These are phyloP conservation scores for Andricus grossulariae DNA, from an alignment of 1,140 invertebrate species.

Conservation along the genomic window DNA sequence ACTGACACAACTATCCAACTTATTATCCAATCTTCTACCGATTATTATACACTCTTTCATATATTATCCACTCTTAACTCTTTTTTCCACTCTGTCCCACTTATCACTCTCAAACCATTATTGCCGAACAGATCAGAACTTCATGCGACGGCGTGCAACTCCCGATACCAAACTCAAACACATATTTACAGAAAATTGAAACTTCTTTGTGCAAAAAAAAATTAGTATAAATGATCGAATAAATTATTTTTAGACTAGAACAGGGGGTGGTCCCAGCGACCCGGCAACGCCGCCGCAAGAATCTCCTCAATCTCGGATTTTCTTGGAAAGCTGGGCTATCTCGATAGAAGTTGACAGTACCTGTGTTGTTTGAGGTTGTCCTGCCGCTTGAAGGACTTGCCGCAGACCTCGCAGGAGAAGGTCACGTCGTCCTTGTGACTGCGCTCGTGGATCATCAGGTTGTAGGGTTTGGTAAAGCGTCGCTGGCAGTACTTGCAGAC, in stretches of 20 bases:
- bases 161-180: not conserved
- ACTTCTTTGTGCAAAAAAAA: too few species aligned
- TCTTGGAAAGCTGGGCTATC: not conserved
- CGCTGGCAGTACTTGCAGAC: conserved; percentile 99
- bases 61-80: not conserved
- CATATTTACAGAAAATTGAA: too few species aligned
- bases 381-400: conserved; percentile 98
- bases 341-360: conserved; percentile 73
- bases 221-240: too few species aligned
- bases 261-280: not conserved
- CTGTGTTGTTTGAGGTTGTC: conserved; percentile 97
- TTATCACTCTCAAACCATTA: not conserved
- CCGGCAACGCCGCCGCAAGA: not conserved
- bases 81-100: not conserved
- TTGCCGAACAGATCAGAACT: not conserved
- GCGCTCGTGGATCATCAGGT: conserved; percentile 99
- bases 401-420: conserved; percentile 98
- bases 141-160: not conserved
- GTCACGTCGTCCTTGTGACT: conserved; percentile 98
- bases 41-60: not conserved
- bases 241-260: too few species aligned
- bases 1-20: not conserved
- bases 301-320: not conserved
- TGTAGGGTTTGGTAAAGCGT: conserved; percentile 99
- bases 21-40: not conserved